phyloP scores from a whole-genome alignment of 2,888 invertebrate species.

The Luperina testacea region DNA sequence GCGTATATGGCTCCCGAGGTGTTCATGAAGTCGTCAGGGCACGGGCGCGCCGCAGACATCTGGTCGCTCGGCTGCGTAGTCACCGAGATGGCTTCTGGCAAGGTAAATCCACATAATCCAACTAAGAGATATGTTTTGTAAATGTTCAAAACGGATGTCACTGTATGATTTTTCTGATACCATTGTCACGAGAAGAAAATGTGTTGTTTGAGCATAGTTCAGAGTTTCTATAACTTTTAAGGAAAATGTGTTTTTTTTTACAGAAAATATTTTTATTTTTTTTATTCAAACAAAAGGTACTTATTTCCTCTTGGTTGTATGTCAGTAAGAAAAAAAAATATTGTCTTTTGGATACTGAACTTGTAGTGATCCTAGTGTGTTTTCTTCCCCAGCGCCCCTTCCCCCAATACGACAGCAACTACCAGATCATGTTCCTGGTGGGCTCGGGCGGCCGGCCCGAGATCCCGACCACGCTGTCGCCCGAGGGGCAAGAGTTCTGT shows the following conservation, averaged over 20 bases:
- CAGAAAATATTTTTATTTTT: too few relatives aligned
- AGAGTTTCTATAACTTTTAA: background rate
- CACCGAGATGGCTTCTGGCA: slow-evolving; percentile 98
- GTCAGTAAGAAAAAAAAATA: too few relatives aligned
- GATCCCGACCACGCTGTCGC: slow-evolving; percentile 93
- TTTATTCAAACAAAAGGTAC: too few relatives aligned
- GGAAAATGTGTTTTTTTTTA: too few relatives aligned
- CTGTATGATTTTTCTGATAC: background rate
- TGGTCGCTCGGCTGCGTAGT: slow-evolving; percentile 99
- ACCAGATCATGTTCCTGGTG: slow-evolving; percentile 98
- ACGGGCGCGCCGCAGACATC: slow-evolving; percentile 98
- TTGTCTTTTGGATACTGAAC: background rate
- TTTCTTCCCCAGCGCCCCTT: slow-evolving; percentile 93
- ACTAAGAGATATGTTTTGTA: background rate
- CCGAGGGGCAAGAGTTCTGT: slow-evolving; percentile 95
- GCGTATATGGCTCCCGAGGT: slow-evolving; percentile 99
- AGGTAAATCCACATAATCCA: slow-evolving; percentile 88
- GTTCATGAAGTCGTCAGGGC: slow-evolving; percentile 96
- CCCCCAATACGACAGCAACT: slow-evolving; percentile 97
- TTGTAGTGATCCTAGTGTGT: background rate
- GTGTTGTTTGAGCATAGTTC: background rate
- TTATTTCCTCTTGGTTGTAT: background rate
- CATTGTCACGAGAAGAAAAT: background rate
- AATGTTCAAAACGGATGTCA: background rate
- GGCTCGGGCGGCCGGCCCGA: slow-evolving; percentile 97